These are phyloP conservation scores for Hydrotaea cyrtoneurina DNA, from an alignment of 2,888 invertebrate species.

Conservation along the genomic window DNA sequence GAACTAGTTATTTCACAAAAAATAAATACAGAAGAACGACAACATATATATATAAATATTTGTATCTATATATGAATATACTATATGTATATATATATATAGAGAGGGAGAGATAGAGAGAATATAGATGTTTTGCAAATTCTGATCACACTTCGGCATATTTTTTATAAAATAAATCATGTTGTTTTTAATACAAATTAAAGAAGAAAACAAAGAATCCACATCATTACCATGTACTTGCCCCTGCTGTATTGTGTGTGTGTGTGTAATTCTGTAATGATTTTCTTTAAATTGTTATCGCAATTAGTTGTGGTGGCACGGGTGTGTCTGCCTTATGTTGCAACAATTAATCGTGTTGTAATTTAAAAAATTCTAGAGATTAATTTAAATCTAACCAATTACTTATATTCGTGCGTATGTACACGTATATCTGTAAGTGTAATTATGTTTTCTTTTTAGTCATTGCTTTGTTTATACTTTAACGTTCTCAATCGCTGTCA, in stretches of 20 bases:
- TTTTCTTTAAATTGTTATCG: background rate
- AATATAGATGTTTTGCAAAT: slow-evolving; percentile 9
- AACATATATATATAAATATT: background rate
- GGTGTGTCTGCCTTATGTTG: background rate
- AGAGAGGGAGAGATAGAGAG: slow-evolving; percentile 12
- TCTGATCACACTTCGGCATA: background rate
- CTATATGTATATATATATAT: background rate
- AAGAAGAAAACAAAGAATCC: background rate
- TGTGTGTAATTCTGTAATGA: background rate
- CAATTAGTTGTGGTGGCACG: background rate
- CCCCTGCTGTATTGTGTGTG: background rate
- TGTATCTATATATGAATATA: background rate
- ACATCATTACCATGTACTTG: background rate
- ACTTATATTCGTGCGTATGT: background rate
- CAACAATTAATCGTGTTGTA: slow-evolving; percentile 19
- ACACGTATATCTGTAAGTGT: background rate
- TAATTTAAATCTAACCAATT: background rate
- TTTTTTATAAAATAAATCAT: background rate
- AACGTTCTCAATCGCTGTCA: background rate
- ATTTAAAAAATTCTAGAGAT: background rate
- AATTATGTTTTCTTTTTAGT: background rate
- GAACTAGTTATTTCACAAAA: slow-evolving; percentile 42
- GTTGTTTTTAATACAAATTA: background rate
- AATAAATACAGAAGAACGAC: background rate
- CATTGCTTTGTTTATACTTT: slow-evolving; percentile 22